Evolutionary conservation across 2,888 invertebrate genomes (phyloP), one percentile per base, ranked within the genome.

Genomic region (Hecatera dysodea): DNA sequence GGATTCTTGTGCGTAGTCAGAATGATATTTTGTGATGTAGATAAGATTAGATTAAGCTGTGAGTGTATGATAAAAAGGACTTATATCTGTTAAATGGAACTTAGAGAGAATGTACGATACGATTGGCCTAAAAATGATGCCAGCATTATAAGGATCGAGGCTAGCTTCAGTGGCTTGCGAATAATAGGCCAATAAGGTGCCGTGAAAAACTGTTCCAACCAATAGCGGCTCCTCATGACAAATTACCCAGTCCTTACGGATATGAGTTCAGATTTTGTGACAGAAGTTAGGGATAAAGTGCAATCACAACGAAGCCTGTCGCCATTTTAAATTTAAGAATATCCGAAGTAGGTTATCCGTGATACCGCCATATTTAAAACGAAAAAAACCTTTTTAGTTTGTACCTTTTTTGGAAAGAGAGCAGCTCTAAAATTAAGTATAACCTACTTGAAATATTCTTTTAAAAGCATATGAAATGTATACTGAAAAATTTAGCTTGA

Each of bases 11-110:
- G 86, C 78, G 85, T 88, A 93, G 91, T 93, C 92, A 91, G 86
- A 90, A 87, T 89, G 82, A 88, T 92, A 89, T 87, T 88, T 89
- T 94, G 94, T 94, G 94, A 94, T 94, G 81, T 94, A 93, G 92
- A 69, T 83, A 90, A 89, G 87, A 79, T 69, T 89, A 86, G 82
- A 55, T 76, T 82, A 84, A 82, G 70, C 73, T 81, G 74, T 83
- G 72, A 71, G 55, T 80, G 82, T 77, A 65, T 81, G 78, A 77
- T 70, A 55, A 67, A 72, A 61, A 67, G 61, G 53, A 68, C 56
- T 78, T 67, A 50, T 84, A 55, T 76, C 61, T 65, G 59, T 71
- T 55, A 17, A 36, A 61, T 64, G 50, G 39, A 56, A 61, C 17
- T 53, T 5, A 56, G 9, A 17, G 17, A 3, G n/a, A 53, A n/a